These are phyloP conservation scores for Poeciliopsis infans DNA, from an alignment of 2,797 vertebrate species.

Conservation along the genomic window DNA sequence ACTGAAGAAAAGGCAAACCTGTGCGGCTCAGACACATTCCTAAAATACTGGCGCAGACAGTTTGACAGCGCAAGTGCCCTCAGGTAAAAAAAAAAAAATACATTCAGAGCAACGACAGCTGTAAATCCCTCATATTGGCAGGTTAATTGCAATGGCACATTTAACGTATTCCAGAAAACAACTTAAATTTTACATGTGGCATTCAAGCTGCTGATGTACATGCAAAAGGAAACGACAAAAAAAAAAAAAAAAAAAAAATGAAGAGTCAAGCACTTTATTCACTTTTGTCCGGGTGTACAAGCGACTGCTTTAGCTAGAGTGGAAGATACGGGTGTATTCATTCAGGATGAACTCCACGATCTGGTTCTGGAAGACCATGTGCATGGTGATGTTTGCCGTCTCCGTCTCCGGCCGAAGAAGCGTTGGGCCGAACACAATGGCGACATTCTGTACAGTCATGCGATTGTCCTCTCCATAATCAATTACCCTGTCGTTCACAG, in stretches of 20 bases:
- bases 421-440: constrained; percentile 95
- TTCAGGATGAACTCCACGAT: constrained; percentile 93
- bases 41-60: constrained; percentile 64
- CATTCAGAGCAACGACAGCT: constrained; percentile 16
- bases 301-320: constrained; percentile 50
- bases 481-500: constrained; percentile 82
- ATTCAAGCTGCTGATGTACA: constrained; percentile 38
- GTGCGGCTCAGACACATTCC: constrained; percentile 2
- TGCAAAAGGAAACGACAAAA: constrained; percentile 30
- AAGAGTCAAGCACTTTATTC: constrained; percentile 1
- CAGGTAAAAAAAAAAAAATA: constrained; percentile 17
- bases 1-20: constrained; percentile 5
- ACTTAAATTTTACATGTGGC: constrained; percentile 18
- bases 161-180: constrained; percentile 31
- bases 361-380: constrained; percentile 98
- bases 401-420: constrained; percentile 89
- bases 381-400: constrained; percentile 88
- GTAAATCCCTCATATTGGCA: constrained; percentile 28
- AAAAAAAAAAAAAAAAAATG: neutral
- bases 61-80: constrained; percentile 25
- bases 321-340: constrained; percentile 86
- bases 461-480: constrained; percentile 87
- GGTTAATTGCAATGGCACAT: constrained; percentile 38
- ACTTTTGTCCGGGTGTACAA: constrained; percentile 1
- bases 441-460: constrained; percentile 93